Evolutionary conservation across 2,797 vertebrate species (phyloP), one percentile per base, ranked within the genome.

Genomic region (Paedocypris micromegethes): DNA sequence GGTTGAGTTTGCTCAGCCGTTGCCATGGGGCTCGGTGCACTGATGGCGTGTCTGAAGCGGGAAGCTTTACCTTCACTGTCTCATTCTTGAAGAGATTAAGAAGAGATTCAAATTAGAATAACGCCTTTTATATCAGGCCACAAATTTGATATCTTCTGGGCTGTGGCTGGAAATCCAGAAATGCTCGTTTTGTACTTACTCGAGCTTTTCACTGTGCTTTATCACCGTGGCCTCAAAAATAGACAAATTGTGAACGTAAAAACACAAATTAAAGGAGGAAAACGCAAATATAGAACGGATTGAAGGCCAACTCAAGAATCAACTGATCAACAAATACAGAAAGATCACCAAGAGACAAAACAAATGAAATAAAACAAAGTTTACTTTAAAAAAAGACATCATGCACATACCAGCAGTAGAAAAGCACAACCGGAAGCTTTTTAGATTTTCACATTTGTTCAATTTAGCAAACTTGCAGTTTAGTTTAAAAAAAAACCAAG

Each of bases 41-140:
- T 61, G 93, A 91, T 64, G 91, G 81, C 81, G 92, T 86, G 80
- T 44, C 40, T 3, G 66, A 42, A 37, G 64, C 61, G 43, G 65
- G 58, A 56, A 72, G 9, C 4, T 71, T 72, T 58, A 45, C 57
- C 37, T 62, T 39, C 3, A 87, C 58, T 77, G 91, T 88, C 83
- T 93, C 87, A 86, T 87, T 94, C 96, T 99, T 98, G 91, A 95
- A 98, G 87, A 98, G 91, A 98, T 93, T 83, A 90, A 94, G 90
- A 90, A 93, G 84, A 99, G 84, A 95, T 75, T 80, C 84, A 87
- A 79, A 87, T 98, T 97, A 95, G 91, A 92, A 88, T 92, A 84
- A 87, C 84, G 44, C 51, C 82, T 87, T 78, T 75, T 88, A 81
- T 73, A 70, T 68, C 77, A 64, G 67, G 61, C 66, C 66, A 64